Conservation (phyloP, 2,113 vertebrate genomes). For the Coracopsis vasa region DNA sequence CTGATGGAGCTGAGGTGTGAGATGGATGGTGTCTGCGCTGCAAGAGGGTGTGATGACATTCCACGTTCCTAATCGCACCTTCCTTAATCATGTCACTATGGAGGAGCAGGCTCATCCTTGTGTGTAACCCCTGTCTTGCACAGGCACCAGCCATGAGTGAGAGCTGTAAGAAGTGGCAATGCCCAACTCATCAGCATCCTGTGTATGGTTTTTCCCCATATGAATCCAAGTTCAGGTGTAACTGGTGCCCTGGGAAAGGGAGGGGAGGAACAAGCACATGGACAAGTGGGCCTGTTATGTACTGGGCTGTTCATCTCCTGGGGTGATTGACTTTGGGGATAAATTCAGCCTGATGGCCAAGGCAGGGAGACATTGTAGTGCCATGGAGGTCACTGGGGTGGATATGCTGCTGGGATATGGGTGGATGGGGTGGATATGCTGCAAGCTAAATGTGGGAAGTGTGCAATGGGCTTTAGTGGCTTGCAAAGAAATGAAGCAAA, state of each 20-base stretch:
- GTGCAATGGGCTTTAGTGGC: not conserved
- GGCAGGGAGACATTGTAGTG: not conserved
- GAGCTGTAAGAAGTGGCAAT: not conserved
- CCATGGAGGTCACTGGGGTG: not conserved
- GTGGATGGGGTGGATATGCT: too few species aligned
- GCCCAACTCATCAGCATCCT: not conserved
- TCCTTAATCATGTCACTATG: accelerated
- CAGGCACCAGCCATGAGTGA: not conserved
- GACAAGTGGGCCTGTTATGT: not conserved
- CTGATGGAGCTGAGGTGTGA: not conserved
- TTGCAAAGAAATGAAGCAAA: not conserved
- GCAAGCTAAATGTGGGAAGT: not conserved
- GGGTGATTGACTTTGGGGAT: not conserved
- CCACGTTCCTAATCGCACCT: not conserved
- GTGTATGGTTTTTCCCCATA: accelerated
- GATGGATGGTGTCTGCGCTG: accelerated
- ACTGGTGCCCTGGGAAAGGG: not conserved
- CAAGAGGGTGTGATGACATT: too few species aligned
- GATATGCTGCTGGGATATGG: not conserved
- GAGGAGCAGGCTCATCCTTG: not conserved
- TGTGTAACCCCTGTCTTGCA: not conserved
- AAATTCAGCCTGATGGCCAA: not conserved
- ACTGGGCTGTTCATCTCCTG: not conserved
- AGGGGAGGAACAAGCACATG: accelerated
- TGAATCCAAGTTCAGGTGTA: not conserved